Conservation (phyloP, 2,113 vertebrate genomes). For the Proteles cristata region DNA sequence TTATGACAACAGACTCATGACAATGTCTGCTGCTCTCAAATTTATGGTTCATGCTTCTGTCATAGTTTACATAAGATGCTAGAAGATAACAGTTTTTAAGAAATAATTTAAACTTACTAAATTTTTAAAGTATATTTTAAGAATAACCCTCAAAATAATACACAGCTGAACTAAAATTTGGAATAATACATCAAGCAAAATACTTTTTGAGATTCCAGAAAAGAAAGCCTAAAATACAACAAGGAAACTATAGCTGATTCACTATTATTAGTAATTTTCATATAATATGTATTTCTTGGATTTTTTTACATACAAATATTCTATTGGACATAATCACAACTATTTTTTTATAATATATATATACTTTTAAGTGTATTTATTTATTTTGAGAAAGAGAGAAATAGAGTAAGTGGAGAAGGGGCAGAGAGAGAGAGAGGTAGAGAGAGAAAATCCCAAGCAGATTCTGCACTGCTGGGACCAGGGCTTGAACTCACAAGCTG, state of each 20-base stretch:
- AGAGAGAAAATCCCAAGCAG: too few relatives aligned
- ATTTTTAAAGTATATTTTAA: not conserved
- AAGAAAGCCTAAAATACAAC: not conserved
- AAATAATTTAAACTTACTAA: not conserved
- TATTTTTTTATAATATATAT: not conserved
- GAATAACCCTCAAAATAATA: conserved; percentile 8
- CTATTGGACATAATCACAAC: not conserved
- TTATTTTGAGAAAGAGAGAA: too few relatives aligned
- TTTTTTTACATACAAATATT: conserved; percentile 25
- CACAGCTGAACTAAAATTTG: not conserved
- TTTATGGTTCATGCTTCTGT: not conserved
- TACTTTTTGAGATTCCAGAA: not conserved
- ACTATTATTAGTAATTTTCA: not conserved
- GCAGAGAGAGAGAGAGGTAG: too few relatives aligned
- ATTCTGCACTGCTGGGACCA: too few relatives aligned
- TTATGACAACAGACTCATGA: not conserved
- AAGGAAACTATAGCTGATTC: not conserved
- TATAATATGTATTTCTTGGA: not conserved
- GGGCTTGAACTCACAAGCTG: too few relatives aligned
- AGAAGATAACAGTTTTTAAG: not conserved
- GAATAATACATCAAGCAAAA: not conserved
- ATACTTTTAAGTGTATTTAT: too few relatives aligned
- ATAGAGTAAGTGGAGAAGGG: too few relatives aligned
- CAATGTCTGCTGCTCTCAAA: not conserved
- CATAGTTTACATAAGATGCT: not conserved